Percentiles rank a stretch among this genome's conserved stretches.
phyloP scores from a whole-genome alignment of 1,140 invertebrate genomes.

The Drosophila pachea region DNA sequence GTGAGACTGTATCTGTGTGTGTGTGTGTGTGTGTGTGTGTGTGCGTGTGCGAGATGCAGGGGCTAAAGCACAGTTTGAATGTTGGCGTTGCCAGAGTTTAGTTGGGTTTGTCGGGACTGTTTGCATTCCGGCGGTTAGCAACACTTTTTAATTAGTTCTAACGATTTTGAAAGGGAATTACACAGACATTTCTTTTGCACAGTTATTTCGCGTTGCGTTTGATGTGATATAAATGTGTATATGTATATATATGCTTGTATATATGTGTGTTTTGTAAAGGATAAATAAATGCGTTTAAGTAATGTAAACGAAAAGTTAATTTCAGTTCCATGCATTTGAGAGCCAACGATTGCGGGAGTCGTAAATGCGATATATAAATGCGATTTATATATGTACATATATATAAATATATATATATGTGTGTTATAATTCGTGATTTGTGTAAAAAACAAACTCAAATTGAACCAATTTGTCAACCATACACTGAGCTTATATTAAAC shows the following conservation, averaged over 20 bases:
- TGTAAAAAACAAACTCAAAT: background rate
- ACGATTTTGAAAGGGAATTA: conserved; percentile 62
- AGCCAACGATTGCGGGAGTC: conserved; percentile 5
- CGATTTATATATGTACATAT: background rate
- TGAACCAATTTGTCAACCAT: conserved; percentile 26
- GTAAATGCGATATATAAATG: background rate
- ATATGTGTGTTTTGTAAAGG: too few relatives aligned
- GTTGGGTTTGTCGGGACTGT: conserved; percentile 46
- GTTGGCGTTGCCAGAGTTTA: conserved; percentile 35
- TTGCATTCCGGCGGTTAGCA: conserved; percentile 56
- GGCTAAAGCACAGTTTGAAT: conserved; percentile 64
- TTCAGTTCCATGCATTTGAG: conserved; percentile 29
- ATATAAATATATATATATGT: background rate
- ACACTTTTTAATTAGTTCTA: conserved; percentile 72
- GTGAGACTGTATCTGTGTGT: conserved; percentile 9
- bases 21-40: conserved; percentile 17
- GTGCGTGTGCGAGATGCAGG: conserved; percentile 19
- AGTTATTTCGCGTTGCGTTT: conserved; percentile 18
- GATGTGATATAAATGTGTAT: background rate
- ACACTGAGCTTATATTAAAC: conserved; percentile 36
- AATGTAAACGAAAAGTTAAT: conserved; percentile 10
- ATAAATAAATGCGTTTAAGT: background rate
- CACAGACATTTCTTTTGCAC: conserved; percentile 28
- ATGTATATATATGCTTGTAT: background rate
- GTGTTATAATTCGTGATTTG: too few relatives aligned